Base-by-base conservation (phyloP, 2,888 invertebrate genomes). In the Mesorhabditis belari region DNA sequence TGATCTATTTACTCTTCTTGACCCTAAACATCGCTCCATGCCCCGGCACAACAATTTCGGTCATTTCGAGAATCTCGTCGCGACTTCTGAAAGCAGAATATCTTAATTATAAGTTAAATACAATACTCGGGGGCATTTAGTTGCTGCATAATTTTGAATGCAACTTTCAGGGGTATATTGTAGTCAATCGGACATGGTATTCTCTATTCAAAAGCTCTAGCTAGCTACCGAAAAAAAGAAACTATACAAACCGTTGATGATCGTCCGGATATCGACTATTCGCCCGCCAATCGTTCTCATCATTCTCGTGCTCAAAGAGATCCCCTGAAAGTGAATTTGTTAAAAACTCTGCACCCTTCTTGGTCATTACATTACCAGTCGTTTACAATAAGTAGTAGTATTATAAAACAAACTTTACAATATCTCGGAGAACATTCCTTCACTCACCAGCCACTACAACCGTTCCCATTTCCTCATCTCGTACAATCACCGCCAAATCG, bases 1-100 rank as follows among this genome's bases (percentile, higher is more conserved):
- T n/a, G n/a, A n/a, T n/a, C n/a, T n/a, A n/a, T n/a, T n/a, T n/a
- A n/a, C n/a, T n/a, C n/a, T n/a, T n/a, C n/a, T n/a, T n/a, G 23
- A n/a, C 5, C 57, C 25, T 26, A 49, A 49, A 4, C 23, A 28
- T 25, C 61, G 59, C 49, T 0, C 68, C 70, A 25, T 70, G 70
- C 2, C 70, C 70, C 0, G 70, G 70, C 35, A 70, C 49, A 29
- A 70, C 63, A 3, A 56, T n/a, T 51, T 64, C 61, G 2, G 64
- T 64, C 23, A 50, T 54, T 6, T 54, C 12, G 44, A 35, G 44
- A 35, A 35, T 9, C n/a, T 35, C 44, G 44, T 9, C 44, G 12
- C 44, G 12, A 35, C 12, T n/a, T n/a, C 44, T 35, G n/a, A 35
- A n/a, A 35, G n/a, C n/a, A n/a, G n/a, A 35, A 17, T 17, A 35